Percentiles rank a stretch among this genome's conserved stretches.
Evolutionary conservation across 2,888 invertebrate species (phyloP).

Genomic region (Athripsodes cinereus): DNA sequence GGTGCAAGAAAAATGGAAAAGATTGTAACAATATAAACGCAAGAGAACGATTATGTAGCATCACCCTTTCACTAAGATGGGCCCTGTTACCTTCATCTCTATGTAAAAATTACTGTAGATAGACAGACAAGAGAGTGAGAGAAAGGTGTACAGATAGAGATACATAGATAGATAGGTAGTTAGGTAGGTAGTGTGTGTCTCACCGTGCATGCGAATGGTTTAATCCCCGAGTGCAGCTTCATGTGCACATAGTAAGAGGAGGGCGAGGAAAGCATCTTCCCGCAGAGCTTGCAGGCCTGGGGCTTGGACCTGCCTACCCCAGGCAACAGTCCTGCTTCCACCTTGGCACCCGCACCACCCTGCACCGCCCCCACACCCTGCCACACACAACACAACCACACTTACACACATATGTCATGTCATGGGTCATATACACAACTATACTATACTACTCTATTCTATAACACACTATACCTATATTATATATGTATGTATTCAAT

Average conservation of each 20-base stretch:
- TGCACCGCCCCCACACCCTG: slow-evolving; percentile 13
- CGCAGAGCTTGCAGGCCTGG: slow-evolving; percentile 73
- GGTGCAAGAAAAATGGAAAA: no score
- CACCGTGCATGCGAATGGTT: slow-evolving; percentile 71
- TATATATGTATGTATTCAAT: no score
- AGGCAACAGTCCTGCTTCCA: slow-evolving; percentile 48
- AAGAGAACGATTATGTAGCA: no score
- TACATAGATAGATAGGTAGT: slow-evolving; percentile 1
- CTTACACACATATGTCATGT: not conserved
- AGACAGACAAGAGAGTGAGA: not conserved
- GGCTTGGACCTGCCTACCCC: slow-evolving; percentile 54
- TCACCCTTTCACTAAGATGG: not conserved
- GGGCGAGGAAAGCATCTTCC: slow-evolving; percentile 69
- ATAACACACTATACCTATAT: no score
- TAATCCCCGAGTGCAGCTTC: slow-evolving; percentile 75
- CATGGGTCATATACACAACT: not conserved
- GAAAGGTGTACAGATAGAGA: not conserved
- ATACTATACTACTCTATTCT: not conserved
- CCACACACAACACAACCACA: slow-evolving; percentile 15
- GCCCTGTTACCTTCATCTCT: not conserved
- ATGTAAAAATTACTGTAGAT: not conserved
- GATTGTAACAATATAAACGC: no score
- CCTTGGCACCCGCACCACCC: slow-evolving; percentile 39
- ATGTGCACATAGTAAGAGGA: slow-evolving; percentile 78
- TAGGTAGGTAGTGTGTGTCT: slow-evolving; percentile 30